phyloP scores from a whole-genome alignment of 2,113 vertebrate species.

The Axis porcinus region DNA sequence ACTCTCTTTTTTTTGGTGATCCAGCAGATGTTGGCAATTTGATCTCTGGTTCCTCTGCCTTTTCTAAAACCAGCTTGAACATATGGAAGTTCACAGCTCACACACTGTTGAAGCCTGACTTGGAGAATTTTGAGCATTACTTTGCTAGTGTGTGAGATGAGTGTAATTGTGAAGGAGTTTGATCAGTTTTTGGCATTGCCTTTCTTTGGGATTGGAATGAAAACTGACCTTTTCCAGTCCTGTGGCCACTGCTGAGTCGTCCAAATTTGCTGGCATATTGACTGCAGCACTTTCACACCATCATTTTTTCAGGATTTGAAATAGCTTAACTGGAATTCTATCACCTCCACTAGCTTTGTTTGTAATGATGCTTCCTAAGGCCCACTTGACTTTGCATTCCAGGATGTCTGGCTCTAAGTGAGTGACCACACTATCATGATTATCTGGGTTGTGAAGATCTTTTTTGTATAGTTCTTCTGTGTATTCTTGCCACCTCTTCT shows the following conservation, averaged over 20 bases:
- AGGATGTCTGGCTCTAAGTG: background rate
- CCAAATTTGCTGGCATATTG: background rate
- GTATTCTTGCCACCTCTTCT: background rate
- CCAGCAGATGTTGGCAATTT: background rate
- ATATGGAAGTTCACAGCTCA: background rate
- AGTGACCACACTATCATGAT: background rate
- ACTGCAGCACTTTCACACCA: background rate
- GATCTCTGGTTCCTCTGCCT: background rate
- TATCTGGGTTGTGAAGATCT: background rate
- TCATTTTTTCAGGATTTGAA: background rate
- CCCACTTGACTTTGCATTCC: background rate
- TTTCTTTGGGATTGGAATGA: background rate
- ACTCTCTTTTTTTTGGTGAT: accelerated
- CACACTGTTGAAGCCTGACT: background rate
- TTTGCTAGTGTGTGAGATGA: background rate
- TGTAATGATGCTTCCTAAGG: background rate
- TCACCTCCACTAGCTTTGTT: background rate
- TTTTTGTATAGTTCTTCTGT: background rate
- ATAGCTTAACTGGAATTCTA: background rate
- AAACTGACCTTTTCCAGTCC: background rate
- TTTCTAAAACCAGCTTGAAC: background rate
- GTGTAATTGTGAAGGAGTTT: background rate
- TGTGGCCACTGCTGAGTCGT: background rate
- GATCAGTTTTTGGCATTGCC: background rate
- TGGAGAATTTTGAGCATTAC: background rate